Conservation (phyloP, 1,140 invertebrate genomes). For the Drosophila saltans region DNA sequence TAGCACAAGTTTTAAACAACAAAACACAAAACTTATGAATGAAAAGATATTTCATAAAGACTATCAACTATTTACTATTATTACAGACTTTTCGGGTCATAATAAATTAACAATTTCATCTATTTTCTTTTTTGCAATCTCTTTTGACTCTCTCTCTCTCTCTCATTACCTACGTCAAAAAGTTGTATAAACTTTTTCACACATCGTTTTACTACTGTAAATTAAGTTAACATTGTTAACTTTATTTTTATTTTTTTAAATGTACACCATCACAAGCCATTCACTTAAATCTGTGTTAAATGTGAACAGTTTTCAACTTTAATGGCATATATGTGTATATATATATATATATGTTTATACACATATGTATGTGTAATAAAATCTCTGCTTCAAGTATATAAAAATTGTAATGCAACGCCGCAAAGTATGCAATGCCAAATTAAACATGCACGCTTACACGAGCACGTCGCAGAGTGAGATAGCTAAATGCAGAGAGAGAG, state of each 20-base stretch:
- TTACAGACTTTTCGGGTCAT: too few relatives aligned
- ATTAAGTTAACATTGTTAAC: slow-evolving; percentile 1
- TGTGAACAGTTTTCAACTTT: slow-evolving; percentile 13
- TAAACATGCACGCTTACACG: slow-evolving; percentile 74
- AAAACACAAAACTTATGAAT: too few relatives aligned
- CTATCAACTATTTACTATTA: too few relatives aligned
- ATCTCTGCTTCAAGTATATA: slow-evolving; percentile 23
- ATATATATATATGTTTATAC: too few relatives aligned
- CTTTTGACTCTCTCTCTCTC: too few relatives aligned
- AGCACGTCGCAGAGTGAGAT: slow-evolving; percentile 45
- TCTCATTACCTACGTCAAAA: too few relatives aligned
- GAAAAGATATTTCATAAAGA: too few relatives aligned
- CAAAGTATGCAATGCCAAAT: slow-evolving; percentile 70
- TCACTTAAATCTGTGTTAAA: slow-evolving; percentile 21
- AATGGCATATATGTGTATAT: slow-evolving; percentile 13
- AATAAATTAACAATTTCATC: too few relatives aligned
- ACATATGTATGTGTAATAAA: slow-evolving; percentile 28
- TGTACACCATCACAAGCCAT: background rate
- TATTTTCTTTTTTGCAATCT: too few relatives aligned
- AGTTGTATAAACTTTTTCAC: too few relatives aligned
- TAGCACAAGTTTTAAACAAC: too few relatives aligned
- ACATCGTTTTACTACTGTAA: background rate
- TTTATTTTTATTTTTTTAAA: background rate
- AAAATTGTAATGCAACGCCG: slow-evolving; percentile 43
- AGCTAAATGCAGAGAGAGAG: background rate